Evolutionary conservation across 2,113 vertebrate species (phyloP).

Genomic region (Amblyornis subalaris): DNA sequence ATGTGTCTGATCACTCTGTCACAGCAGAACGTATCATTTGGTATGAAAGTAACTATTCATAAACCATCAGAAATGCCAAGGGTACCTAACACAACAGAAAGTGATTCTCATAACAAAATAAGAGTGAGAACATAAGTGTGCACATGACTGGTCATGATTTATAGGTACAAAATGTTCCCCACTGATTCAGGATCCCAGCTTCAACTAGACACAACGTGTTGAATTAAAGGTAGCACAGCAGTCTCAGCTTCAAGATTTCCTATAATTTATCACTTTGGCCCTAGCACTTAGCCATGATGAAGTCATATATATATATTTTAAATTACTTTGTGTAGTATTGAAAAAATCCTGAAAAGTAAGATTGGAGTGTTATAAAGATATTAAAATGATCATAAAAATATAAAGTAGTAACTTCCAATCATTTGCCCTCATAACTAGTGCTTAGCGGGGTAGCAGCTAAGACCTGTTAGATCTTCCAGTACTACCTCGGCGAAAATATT

Average conservation of each 20-base stretch:
- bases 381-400: neutral
- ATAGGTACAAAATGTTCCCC: neutral
- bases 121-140: neutral
- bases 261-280: neutral
- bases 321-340: neutral
- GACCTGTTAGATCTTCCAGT: neutral
- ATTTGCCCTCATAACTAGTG: neutral
- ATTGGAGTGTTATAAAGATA: neutral
- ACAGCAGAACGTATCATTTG: neutral
- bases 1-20: neutral
- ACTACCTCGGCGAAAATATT: neutral
- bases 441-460: neutral
- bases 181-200: neutral
- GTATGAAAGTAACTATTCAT: neutral
- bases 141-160: neutral
- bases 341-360: accelerated
- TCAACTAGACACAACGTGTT: neutral
- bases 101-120: neutral
- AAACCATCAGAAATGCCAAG: neutral
- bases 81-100: neutral
- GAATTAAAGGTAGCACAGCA: neutral
- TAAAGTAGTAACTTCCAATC: neutral
- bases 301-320: neutral
- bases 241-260: neutral
- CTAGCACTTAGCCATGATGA: neutral